Evolutionary conservation across 2,888 invertebrate genomes (phyloP), one percentile per base, ranked within the genome.

Genomic region (Calephelis perditalis): DNA sequence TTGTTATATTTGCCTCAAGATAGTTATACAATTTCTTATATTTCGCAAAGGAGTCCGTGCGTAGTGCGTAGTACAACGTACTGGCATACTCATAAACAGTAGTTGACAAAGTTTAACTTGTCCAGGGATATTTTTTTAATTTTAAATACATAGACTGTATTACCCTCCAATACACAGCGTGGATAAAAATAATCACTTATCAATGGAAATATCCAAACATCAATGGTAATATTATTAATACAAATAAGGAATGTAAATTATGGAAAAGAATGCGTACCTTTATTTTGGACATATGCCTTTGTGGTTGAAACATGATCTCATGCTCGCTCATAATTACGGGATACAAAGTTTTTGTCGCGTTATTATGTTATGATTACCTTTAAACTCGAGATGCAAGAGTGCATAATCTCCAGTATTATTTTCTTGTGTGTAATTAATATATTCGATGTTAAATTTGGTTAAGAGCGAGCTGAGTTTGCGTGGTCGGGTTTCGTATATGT

Each of bases 381-480:
- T 72, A 78, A 76, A 77, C 80, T 78, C 72, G 71, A 75, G 75
- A 75, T 81, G 84, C 78, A 63, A 46, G 70, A 75, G 70, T 78
- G 78, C 79, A 84, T 84, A 85, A 84, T 83, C 69, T 72, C 75
- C 71, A 74, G 76, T 81, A 84, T 85, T 81, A 82, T 79, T 71
- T 67, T 68, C 73, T 69, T 67, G 67, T 70, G 71, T 74, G 71
- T 81, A 84, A 85, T 86, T 85, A 86, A 82, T 79, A 49, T 49
- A 15, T 52, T 52, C 52, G 15, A 52, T 11, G 52, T 36, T 52
- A 35, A 36, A 35, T 7, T 35, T 10, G 9, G 26, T 36, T 52
- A 35, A 52, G 11, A 36, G 52, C 6, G 49, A 49, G 9, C 26
- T 9, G 49, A 10, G 4, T 49, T 49, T 6, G 10, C 5, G 3